Percentiles rank a stretch among this genome's conserved stretches.
phyloP scores from a whole-genome alignment of 2,888 invertebrate species.

The Cartodere bifasciata region DNA sequence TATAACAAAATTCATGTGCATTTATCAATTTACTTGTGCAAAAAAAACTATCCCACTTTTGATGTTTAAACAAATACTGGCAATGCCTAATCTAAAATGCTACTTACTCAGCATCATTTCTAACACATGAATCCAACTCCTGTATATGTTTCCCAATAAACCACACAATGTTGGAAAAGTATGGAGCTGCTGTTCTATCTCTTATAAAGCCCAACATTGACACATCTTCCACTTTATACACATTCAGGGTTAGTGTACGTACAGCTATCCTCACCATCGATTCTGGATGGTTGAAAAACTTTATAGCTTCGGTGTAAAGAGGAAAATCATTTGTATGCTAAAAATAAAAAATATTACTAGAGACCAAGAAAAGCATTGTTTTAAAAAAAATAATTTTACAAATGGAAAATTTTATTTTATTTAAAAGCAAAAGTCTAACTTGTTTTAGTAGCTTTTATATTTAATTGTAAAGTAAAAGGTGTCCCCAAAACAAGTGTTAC shows the following conservation, averaged over 20 bases:
- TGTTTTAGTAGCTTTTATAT: too few relatives aligned
- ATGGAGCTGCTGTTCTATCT: constrained; percentile 93
- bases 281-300: constrained; percentile 98
- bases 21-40: too few relatives aligned
- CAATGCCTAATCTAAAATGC: constrained; percentile 22
- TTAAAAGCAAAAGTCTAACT: too few relatives aligned
- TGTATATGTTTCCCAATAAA: constrained; percentile 96
- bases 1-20: too few relatives aligned
- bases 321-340: constrained; percentile 98
- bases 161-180: constrained; percentile 98
- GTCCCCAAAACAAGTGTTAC: too few relatives aligned
- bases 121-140: constrained; percentile 87
- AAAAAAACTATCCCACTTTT: too few relatives aligned
- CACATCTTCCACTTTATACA: constrained; percentile 85
- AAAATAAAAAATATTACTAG: constrained; percentile 20
- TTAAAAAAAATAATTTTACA: too few relatives aligned
- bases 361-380: background rate
- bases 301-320: constrained; percentile 96
- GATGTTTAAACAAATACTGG: constrained; percentile 4
- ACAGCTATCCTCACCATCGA: constrained; percentile 99
- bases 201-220: constrained; percentile 93
- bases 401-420: too few relatives aligned
- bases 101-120: constrained; percentile 90
- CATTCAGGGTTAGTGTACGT: constrained; percentile 91
- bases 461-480: too few relatives aligned